Evolutionary conservation across 2,888 invertebrate species (phyloP).

Genomic region (Tenthredo scrophulariae): DNA sequence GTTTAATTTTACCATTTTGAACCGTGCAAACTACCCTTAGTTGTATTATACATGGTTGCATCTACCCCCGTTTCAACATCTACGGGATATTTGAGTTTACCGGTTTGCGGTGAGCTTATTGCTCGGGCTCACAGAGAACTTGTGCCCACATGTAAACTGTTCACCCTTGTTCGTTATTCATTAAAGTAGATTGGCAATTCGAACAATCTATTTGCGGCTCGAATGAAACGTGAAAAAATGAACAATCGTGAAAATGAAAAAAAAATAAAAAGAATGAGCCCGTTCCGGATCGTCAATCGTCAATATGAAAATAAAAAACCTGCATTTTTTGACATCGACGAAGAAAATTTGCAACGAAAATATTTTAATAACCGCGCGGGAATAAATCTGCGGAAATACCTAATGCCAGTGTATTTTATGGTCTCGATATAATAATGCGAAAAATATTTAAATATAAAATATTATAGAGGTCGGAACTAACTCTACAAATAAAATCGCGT

Average conservation of each 20-base stretch:
- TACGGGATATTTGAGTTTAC: conserved; percentile 17
- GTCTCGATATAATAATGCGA: not conserved
- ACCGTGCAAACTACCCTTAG: not conserved
- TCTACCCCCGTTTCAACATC: not conserved
- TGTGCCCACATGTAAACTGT: not conserved
- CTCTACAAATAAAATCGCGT: not conserved
- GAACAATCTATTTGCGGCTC: not conserved
- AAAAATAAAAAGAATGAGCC: not conserved
- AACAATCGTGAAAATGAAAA: not conserved
- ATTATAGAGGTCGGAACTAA: not conserved
- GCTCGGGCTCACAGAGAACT: not conserved
- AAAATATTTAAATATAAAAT: not conserved
- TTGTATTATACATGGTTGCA: not conserved
- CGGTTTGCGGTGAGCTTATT: conserved; percentile 23
- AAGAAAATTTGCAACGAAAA: no score
- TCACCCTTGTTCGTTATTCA: not conserved
- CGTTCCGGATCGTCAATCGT: not conserved
- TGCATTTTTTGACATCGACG: not conserved
- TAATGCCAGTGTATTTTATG: not conserved
- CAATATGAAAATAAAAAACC: not conserved
- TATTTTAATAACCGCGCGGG: no score
- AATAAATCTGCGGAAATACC: no score
- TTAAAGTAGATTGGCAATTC: not conserved
- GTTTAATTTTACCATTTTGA: not conserved
- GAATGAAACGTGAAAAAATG: not conserved